Conservation (phyloP, 2,888 invertebrate species). For the Hypsopygia costalis region DNA sequence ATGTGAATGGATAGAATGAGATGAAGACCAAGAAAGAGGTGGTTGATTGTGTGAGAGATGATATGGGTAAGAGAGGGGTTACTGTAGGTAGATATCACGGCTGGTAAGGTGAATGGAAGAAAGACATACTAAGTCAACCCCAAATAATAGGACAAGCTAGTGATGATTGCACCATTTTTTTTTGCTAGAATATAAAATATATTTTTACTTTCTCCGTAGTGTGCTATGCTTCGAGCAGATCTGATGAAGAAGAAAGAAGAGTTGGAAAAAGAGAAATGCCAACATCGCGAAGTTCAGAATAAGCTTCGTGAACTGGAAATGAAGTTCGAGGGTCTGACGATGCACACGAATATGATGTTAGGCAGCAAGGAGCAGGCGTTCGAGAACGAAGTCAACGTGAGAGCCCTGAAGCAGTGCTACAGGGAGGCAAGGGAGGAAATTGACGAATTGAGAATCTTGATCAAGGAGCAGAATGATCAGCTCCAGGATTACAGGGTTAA, state of each 20-base stretch:
- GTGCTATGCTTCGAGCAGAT: slow-evolving; percentile 62
- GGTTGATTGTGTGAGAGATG: no score
- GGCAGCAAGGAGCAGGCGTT: slow-evolving; percentile 83
- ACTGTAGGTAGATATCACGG: no score
- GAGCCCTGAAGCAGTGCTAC: slow-evolving; percentile 78
- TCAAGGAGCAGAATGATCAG: slow-evolving; percentile 84
- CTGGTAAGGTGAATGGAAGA: no score
- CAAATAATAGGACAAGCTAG: no score
- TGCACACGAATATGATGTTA: slow-evolving; percentile 60
- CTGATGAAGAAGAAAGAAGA: slow-evolving; percentile 71
- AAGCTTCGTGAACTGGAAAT: slow-evolving; percentile 63
- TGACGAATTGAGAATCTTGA: slow-evolving; percentile 81
- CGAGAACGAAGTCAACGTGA: slow-evolving; percentile 74
- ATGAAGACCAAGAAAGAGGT: no score
- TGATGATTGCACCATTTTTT: no score
- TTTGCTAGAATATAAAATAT: no score
- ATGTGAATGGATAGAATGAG: no score
- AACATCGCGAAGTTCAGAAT: slow-evolving; percentile 73
- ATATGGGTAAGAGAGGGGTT: no score
- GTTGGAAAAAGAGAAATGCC: slow-evolving; percentile 80
- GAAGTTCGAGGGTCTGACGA: slow-evolving; percentile 54
- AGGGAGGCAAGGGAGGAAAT: slow-evolving; percentile 76
- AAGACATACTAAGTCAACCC: no score
- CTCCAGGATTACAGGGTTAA: slow-evolving; percentile 86
- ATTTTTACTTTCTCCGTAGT: no score